Conservation (phyloP, 2,888 invertebrate genomes). For the Coremacera marginata region DNA sequence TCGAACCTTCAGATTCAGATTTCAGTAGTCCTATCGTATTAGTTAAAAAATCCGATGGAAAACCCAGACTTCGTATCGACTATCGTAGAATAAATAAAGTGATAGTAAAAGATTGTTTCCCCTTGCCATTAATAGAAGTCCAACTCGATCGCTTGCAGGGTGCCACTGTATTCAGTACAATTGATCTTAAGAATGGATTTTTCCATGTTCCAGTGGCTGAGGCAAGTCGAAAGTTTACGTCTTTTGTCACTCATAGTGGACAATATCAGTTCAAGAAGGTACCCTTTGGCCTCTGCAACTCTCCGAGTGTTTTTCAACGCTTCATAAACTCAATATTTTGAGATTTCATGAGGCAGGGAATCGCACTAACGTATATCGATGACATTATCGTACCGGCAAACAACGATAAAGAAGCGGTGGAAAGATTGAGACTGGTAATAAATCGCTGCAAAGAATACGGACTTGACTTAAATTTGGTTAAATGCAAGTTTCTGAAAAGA, state of each 20-base stretch:
- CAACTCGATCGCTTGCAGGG: constrained; percentile 54
- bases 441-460: not conserved
- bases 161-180: constrained; percentile 53
- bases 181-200: constrained; percentile 58
- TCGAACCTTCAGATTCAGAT: too few relatives aligned
- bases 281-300: constrained; percentile 64
- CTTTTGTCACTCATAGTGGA: constrained; percentile 58
- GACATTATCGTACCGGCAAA: constrained; percentile 17
- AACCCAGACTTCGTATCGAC: constrained; percentile 52
- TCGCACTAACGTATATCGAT: constrained; percentile 44
- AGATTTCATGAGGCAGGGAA: constrained; percentile 39
- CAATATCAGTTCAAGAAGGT: constrained; percentile 54
- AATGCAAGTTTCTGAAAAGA: not conserved
- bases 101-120: constrained; percentile 49
- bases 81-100: constrained; percentile 38
- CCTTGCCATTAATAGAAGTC: constrained; percentile 57
- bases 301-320: constrained; percentile 54
- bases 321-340: constrained; percentile 49
- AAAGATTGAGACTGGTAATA: not conserved
- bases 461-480: constrained; percentile 38
- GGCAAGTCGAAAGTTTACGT: constrained; percentile 52
- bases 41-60: constrained; percentile 44
- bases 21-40: too few relatives aligned
- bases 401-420: not conserved
- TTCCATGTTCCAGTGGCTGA: constrained; percentile 59